phyloP scores from a whole-genome alignment of 2,113 vertebrate species.

The Hippocampus abdominalis region DNA sequence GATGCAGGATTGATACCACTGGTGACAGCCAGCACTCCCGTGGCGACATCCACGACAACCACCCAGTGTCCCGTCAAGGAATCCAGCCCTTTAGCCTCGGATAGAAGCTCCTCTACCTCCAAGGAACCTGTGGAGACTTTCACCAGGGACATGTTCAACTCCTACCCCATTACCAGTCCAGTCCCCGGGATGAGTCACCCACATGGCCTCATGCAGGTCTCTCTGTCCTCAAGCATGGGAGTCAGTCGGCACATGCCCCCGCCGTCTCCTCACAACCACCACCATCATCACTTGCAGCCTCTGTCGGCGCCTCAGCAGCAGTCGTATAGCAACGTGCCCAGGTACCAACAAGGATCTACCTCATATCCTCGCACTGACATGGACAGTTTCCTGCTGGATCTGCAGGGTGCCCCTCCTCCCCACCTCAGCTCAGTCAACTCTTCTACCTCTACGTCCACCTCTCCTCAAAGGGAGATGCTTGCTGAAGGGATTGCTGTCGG shows the following conservation, averaged over 20 bases:
- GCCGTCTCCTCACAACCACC: slow-evolving; percentile 62
- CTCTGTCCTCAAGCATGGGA: slow-evolving; percentile 75
- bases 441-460: slow-evolving; percentile 67
- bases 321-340: slow-evolving; percentile 72
- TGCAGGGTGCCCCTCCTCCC: slow-evolving; percentile 84
- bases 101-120: slow-evolving; percentile 69
- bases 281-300: slow-evolving; percentile 80
- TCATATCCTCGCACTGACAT: slow-evolving; percentile 91
- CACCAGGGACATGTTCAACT: slow-evolving; percentile 79
- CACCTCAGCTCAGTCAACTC: slow-evolving; percentile 76
- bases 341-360: slow-evolving; percentile 94
- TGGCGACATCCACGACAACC: slow-evolving; percentile 75
- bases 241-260: slow-evolving; percentile 69
- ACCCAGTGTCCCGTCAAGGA: slow-evolving; percentile 79
- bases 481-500: slow-evolving; percentile 65
- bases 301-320: slow-evolving; percentile 59
- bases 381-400: slow-evolving; percentile 93
- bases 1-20: slow-evolving; percentile 81
- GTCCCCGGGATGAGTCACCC: slow-evolving; percentile 74
- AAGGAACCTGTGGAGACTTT: slow-evolving; percentile 76
- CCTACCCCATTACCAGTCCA: slow-evolving; percentile 79
- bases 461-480: slow-evolving; percentile 81
- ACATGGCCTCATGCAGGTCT: slow-evolving; percentile 82
- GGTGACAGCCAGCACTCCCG: slow-evolving; percentile 67
- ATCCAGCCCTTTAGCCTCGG: slow-evolving; percentile 79